Base-by-base conservation (phyloP, 1,140 invertebrate species). In the Saccostrea echinata region DNA sequence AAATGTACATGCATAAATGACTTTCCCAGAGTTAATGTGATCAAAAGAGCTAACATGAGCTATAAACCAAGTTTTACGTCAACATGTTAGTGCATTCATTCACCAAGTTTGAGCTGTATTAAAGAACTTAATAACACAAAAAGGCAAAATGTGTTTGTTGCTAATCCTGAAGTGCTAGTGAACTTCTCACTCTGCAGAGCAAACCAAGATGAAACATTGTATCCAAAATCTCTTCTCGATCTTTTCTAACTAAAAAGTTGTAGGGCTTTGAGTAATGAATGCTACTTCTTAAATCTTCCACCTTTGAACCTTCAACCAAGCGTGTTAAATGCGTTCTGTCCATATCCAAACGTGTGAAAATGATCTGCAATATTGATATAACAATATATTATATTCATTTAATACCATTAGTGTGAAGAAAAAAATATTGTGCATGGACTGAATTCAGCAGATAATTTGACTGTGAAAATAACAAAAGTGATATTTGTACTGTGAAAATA, bases 321-420 rank as follows among this genome's bases (percentile, higher is more conserved):
- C 21, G 4, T 21, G 57, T n/a, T 9, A 64, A 9, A 64, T 64
- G 57, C 4, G 21, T 24, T 24, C 8, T 64, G 3, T 64, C 21
- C 57, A 64, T 64, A 64, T 64, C 57, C 57, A 64, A 64, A 64
- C 57, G 24, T 24, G 57, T 64, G 24, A 64, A 64, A 64, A 64
- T 64, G 21, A 64, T 64, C 57, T 64, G 57, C 9, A 64, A 64
- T 64, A 21, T n/a, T n/a, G n/a, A n/a, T n/a, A n/a, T n/a, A n/a
- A n/a, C n/a, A 3, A 3, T n/a, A n/a, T n/a, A n/a, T n/a, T n/a
- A n/a, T n/a, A n/a, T n/a, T n/a, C n/a, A 57, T 57, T 16, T 16
- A 57, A 57, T 57, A 57, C 21, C 2, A 6, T 16, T 16, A 16
- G 1, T 3, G 2, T n/a, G n/a, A n/a, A n/a, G 2, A 16, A 16